phyloP scores from a whole-genome alignment of 2,797 vertebrate genomes.

The Neopelma chrysocephalum region DNA sequence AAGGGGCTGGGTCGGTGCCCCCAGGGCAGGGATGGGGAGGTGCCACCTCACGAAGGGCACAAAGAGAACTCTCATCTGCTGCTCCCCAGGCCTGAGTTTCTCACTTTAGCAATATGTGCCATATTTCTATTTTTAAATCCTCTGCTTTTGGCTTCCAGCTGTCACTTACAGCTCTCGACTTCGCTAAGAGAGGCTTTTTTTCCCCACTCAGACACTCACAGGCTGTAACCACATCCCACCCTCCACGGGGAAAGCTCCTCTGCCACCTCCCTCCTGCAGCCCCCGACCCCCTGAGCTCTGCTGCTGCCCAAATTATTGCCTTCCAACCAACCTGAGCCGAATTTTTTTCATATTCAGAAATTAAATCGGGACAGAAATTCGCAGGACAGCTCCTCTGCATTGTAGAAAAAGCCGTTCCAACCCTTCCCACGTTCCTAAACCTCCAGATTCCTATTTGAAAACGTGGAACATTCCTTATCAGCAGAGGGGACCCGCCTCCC shows the following conservation, averaged over 20 bases:
- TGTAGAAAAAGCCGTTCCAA: not conserved
- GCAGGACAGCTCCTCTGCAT: not conserved
- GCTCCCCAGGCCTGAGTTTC: not conserved
- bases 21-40: not conserved
- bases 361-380: not conserved
- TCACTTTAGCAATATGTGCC: not conserved
- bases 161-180: not conserved
- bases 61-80: not conserved
- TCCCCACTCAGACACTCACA: not conserved
- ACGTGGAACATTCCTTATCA: not conserved
- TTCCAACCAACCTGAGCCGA: not conserved
- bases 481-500: not conserved
- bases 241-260: not conserved
- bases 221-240: not conserved
- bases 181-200: not conserved
- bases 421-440: not conserved
- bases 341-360: not conserved
- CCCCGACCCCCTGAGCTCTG: not conserved
- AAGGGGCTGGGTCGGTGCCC: fast-evolving
- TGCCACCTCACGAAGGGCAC: fast-evolving
- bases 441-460: not conserved
- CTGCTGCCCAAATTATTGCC: not conserved
- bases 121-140: not conserved
- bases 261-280: not conserved
- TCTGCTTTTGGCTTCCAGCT: conserved; percentile 5